Percentiles rank a stretch among this genome's conserved stretches.
These are phyloP conservation scores for Alces alces DNA, from an alignment of 2,113 vertebrate species.

Conservation along the genomic window DNA sequence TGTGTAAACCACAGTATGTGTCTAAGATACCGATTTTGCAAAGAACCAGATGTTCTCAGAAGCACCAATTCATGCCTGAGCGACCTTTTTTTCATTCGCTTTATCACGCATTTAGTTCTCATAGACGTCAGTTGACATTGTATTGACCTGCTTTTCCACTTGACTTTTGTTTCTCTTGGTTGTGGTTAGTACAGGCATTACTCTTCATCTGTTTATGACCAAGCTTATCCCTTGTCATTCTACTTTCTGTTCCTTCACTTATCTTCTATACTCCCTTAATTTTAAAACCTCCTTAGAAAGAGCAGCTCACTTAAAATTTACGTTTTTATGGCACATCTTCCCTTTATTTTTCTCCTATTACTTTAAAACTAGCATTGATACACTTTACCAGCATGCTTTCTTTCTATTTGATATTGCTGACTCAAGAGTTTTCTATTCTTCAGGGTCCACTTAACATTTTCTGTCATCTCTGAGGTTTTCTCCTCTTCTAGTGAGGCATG, in stretches of 20 bases:
- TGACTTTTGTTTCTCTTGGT: not conserved
- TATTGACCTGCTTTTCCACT: not conserved
- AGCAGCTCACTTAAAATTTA: not conserved
- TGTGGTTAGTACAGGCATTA: not conserved
- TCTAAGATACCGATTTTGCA: not conserved
- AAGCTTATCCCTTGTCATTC: not conserved
- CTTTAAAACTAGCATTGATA: not conserved
- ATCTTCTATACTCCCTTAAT: not conserved
- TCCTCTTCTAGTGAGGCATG: not conserved
- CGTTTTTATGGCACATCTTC: not conserved
- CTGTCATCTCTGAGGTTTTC: not conserved
- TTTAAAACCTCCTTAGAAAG: not conserved
- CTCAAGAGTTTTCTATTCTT: not conserved
- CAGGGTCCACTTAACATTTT: not conserved
- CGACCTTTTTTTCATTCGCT: not conserved
- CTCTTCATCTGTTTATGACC: not conserved
- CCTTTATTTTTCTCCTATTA: not conserved
- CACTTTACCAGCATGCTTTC: not conserved
- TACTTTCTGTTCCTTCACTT: not conserved
- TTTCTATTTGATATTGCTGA: not conserved
- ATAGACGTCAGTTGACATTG: not conserved
- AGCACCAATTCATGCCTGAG: too few relatives aligned
- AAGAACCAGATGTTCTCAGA: not conserved
- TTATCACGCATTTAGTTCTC: not conserved
- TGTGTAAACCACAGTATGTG: not conserved